Percentiles rank a stretch among this genome's conserved stretches.
Conservation (phyloP, 2,113 vertebrate genomes). For the Rallus limicola region DNA sequence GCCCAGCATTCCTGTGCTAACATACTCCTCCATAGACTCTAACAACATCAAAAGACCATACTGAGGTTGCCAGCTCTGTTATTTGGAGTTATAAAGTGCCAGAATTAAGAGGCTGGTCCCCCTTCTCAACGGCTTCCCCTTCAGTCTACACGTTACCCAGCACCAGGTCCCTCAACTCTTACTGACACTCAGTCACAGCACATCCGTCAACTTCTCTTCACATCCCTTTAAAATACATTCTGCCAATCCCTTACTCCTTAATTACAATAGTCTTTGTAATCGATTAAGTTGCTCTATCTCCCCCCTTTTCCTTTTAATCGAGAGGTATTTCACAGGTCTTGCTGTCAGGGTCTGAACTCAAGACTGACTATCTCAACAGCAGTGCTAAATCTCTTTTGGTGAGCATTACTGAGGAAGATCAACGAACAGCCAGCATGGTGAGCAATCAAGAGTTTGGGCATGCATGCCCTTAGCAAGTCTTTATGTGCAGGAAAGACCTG, state of each 20-base stretch:
- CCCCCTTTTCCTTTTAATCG: neutral
- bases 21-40: neutral
- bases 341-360: neutral
- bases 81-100: neutral
- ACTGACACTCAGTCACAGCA: neutral
- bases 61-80: neutral
- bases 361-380: accelerated
- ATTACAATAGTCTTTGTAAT: neutral
- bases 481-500: accelerated
- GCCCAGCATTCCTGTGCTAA: neutral
- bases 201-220: neutral
- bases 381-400: neutral
- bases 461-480: neutral
- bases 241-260: neutral
- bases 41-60: neutral
- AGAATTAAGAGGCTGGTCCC: neutral
- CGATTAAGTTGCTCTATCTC: neutral
- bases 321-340: neutral
- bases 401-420: neutral
- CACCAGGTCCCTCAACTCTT: neutral
- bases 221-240: neutral
- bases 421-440: neutral
- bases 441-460: neutral
- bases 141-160: neutral
- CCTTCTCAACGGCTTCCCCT: neutral